phyloP scores from a whole-genome alignment of 1,140 invertebrate species.

The Bombus superbus region DNA sequence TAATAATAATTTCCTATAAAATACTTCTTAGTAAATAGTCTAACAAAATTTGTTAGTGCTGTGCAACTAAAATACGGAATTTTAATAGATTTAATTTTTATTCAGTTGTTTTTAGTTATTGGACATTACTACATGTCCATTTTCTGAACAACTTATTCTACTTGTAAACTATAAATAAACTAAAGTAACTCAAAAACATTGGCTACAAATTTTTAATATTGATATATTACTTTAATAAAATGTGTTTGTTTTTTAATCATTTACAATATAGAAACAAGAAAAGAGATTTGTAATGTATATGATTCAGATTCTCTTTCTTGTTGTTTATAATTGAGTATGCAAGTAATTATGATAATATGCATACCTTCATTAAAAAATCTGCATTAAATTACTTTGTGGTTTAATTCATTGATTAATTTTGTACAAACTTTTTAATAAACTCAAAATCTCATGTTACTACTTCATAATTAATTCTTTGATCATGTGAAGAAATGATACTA shows the following conservation, averaged over 20 bases:
- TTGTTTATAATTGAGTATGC: background rate
- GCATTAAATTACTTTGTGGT: background rate
- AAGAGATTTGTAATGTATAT: constrained; percentile 11
- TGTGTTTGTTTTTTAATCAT: constrained; percentile 23
- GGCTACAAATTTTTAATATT: constrained; percentile 36
- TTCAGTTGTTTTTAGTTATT: background rate
- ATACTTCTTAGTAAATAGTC: constrained; percentile 19
- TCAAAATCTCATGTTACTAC: constrained; percentile 10
- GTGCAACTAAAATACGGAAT: constrained; percentile 29
- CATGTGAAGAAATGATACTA: constrained; percentile 15
- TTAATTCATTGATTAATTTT: constrained; percentile 25
- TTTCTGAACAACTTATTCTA: constrained; percentile 8
- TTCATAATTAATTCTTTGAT: constrained; percentile 22
- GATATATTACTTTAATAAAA: constrained; percentile 33
- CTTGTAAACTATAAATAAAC: constrained; percentile 29
- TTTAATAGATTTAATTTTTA: constrained; percentile 26
- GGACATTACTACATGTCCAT: background rate
- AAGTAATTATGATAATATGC: constrained; percentile 23
- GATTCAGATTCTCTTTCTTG: constrained; percentile 9
- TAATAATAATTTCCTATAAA: constrained; percentile 14
- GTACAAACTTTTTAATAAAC: constrained; percentile 33
- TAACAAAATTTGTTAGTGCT: constrained; percentile 5
- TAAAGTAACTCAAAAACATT: constrained; percentile 27
- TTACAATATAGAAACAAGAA: constrained; percentile 32
- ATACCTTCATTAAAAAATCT: constrained; percentile 35